Conservation (phyloP, 2,888 invertebrate genomes). For the Drosophila atroscutellata region DNA sequence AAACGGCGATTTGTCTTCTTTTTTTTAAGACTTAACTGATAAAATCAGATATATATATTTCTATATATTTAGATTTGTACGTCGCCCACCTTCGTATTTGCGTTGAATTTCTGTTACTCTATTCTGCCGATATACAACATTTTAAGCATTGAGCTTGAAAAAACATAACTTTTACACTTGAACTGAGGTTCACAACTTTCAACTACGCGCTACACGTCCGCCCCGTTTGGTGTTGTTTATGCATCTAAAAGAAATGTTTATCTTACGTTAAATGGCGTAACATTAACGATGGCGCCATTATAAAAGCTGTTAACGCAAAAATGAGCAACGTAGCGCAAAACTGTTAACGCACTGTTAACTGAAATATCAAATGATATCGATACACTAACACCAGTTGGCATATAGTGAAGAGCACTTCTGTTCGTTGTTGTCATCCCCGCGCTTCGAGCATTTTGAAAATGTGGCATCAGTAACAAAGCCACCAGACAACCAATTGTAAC, state of each 20-base stretch:
- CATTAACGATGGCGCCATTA: constrained; percentile 34
- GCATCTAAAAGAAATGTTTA: constrained; percentile 41
- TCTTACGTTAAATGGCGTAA: constrained; percentile 29
- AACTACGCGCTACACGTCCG: constrained; percentile 40
- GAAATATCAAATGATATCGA: background rate
- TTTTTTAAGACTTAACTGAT: background rate
- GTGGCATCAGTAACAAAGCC: too few species aligned
- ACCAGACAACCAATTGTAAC: background rate
- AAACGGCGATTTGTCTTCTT: constrained; percentile 1
- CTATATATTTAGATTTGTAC: background rate
- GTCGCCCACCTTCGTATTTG: constrained; percentile 9
- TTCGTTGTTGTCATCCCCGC: background rate
- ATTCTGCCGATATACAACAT: constrained; percentile 13
- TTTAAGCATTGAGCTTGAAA: constrained; percentile 3
- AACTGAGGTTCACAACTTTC: constrained; percentile 3
- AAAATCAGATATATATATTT: constrained; percentile 3
- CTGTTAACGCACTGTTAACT: constrained; percentile 11
- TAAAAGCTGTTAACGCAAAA: constrained; percentile 7
- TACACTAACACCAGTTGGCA: background rate
- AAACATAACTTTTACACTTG: constrained; percentile 9
- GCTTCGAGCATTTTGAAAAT: background rate
- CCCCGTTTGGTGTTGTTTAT: constrained; percentile 36
- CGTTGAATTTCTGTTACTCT: constrained; percentile 5
- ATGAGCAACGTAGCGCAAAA: background rate
- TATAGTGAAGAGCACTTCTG: constrained; percentile 1